These are phyloP conservation scores for Cyprinodon diabolis DNA, from an alignment of 2,797 vertebrate species.

Conservation along the genomic window DNA sequence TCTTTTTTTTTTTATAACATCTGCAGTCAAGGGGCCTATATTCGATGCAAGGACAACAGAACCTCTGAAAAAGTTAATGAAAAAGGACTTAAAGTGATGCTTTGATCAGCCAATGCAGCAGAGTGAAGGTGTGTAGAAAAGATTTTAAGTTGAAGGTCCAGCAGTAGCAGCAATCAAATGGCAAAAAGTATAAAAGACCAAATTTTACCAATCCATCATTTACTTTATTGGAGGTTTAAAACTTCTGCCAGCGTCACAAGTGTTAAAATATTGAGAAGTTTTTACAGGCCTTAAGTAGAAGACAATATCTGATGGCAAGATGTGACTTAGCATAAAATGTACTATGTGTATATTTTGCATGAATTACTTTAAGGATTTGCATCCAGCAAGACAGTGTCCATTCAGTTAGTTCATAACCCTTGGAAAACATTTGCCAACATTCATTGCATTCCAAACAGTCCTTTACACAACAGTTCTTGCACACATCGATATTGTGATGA, in stretches of 20 bases:
- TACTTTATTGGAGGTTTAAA: neutral
- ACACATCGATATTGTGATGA: neutral
- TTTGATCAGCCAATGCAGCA: constrained; percentile 14
- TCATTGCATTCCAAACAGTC: neutral
- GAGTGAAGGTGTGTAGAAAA: neutral
- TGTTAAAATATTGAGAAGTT: neutral
- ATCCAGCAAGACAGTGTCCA: too few relatives aligned
- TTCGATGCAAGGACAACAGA: constrained; percentile 2
- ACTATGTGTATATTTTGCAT: neutral
- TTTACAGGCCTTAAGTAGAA: neutral
- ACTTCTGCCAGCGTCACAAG: neutral
- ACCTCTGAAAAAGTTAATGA: constrained; percentile 1
- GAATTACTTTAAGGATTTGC: too few relatives aligned
- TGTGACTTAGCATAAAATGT: neutral
- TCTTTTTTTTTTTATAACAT: neutral
- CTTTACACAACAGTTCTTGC: neutral
- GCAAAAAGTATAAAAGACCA: neutral
- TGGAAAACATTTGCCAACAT: neutral
- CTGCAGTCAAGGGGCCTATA: neutral
- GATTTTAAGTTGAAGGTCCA: neutral
- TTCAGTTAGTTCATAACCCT: neutral
- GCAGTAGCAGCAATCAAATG: neutral
- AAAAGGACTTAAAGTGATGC: constrained; percentile 1
- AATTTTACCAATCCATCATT: neutral
- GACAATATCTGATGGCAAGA: neutral